A percentile compares a stretch with the other conserved stretches of the same genome.
Evolutionary conservation across 2,888 invertebrate species (phyloP).

Genomic region (Leptura quadrifasciata): DNA sequence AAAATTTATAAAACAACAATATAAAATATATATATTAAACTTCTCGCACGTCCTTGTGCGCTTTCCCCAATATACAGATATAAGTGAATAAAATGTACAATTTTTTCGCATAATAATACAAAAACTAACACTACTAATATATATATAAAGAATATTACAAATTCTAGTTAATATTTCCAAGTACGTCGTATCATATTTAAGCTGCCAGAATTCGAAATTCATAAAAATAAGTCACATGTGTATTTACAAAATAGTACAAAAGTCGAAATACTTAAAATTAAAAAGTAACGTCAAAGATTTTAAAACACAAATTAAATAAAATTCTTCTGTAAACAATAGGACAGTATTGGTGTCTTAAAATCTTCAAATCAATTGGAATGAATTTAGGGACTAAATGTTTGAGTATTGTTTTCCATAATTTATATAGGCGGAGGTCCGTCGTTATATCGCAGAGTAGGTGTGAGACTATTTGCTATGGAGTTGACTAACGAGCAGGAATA

Average conservation of each 20-base stretch:
- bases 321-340: slow-evolving; percentile 3
- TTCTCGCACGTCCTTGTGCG: slow-evolving; percentile 64
- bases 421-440: slow-evolving; percentile 96
- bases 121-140: slow-evolving; percentile 58
- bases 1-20: slow-evolving; percentile 69
- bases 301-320: slow-evolving; percentile 47
- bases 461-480: slow-evolving; percentile 87
- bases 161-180: slow-evolving; percentile 32
- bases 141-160: slow-evolving; percentile 51
- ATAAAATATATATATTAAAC: slow-evolving; percentile 68
- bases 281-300: slow-evolving; percentile 49
- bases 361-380: slow-evolving; percentile 51
- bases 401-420: slow-evolving; percentile 49
- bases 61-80: slow-evolving; percentile 73
- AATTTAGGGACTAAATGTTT: slow-evolving; percentile 29
- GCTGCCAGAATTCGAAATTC: slow-evolving; percentile 45
- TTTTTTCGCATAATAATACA: slow-evolving; percentile 55
- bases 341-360: slow-evolving; percentile 44
- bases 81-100: slow-evolving; percentile 56
- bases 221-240: slow-evolving; percentile 57
- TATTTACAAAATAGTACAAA: slow-evolving; percentile 57
- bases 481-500: slow-evolving; percentile 90
- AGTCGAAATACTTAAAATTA: slow-evolving; percentile 50
- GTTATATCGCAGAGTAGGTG: slow-evolving; percentile 92
- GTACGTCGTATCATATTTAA: slow-evolving; percentile 46